phyloP scores from a whole-genome alignment of 2,113 vertebrate genomes.

The Lophura nycthemera region DNA sequence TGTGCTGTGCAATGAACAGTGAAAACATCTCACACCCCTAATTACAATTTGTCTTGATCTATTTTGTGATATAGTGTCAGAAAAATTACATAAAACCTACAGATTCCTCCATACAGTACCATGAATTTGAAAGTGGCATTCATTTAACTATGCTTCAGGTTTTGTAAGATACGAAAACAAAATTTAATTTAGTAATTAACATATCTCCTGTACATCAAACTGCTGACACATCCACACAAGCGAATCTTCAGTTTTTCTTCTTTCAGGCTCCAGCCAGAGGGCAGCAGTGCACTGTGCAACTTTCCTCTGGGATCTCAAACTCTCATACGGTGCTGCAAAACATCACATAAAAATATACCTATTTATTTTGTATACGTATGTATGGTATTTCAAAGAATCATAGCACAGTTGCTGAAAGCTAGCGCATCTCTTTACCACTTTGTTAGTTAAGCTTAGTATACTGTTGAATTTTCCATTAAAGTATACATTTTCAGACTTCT shows the following conservation, averaged over 20 bases:
- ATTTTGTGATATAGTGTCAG: neutral
- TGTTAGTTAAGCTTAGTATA: neutral
- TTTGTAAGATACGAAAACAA: neutral
- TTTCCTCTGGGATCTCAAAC: neutral
- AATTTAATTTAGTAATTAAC: neutral
- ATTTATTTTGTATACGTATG: neutral
- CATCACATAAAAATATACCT: neutral
- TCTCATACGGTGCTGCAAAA: neutral
- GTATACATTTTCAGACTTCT: neutral
- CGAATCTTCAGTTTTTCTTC: neutral
- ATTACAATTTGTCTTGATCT: neutral
- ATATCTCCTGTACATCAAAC: neutral
- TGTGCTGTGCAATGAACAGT: neutral
- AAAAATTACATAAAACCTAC: neutral
- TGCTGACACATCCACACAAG: accelerated
- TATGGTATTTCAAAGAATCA: neutral
- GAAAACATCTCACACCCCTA: neutral
- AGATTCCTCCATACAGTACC: neutral
- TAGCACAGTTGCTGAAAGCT: neutral
- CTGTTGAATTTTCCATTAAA: conserved; percentile 1
- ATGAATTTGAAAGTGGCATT: neutral
- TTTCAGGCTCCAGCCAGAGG: conserved; percentile 65
- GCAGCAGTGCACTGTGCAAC: conserved; percentile 66
- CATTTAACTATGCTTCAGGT: neutral
- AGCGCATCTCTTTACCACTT: neutral